Conservation (phyloP, 1,140 invertebrate genomes). For the Diploscapter pachys region DNA sequence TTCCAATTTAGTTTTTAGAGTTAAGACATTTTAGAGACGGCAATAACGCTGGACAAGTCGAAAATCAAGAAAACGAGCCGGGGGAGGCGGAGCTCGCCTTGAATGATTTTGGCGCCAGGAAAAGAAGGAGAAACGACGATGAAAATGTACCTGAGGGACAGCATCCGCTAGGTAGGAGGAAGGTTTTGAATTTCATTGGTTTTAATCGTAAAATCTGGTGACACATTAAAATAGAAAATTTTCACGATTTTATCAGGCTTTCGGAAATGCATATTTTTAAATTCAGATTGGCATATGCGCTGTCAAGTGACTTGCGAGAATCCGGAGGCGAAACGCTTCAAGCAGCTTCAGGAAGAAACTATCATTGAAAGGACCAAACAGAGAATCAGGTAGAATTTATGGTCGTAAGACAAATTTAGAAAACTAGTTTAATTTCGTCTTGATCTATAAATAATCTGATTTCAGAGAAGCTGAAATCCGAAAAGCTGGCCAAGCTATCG, state of each 20-base stretch:
- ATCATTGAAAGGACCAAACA: constrained; percentile 8
- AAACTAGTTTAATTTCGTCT: no score
- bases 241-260: no score
- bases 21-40: constrained; percentile 1
- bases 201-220: no score
- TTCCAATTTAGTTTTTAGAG: neutral
- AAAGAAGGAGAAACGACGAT: neutral
- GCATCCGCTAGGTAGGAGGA: no score
- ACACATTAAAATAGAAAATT: no score
- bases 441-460: no score
- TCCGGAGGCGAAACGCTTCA: constrained; percentile 16
- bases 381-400: neutral
- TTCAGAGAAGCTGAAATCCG: no score
- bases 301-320: constrained; percentile 9
- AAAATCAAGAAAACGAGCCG: neutral
- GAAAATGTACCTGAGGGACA: no score
- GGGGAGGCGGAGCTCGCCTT: neutral
- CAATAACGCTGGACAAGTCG: neutral
- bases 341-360: constrained; percentile 13
- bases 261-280: neutral
- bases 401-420: no score
- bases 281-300: constrained; percentile 31
- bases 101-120: neutral
- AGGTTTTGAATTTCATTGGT: no score
- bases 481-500: no score